Base-by-base conservation (phyloP, 2,113 vertebrate genomes). In the Stegastes partitus region DNA sequence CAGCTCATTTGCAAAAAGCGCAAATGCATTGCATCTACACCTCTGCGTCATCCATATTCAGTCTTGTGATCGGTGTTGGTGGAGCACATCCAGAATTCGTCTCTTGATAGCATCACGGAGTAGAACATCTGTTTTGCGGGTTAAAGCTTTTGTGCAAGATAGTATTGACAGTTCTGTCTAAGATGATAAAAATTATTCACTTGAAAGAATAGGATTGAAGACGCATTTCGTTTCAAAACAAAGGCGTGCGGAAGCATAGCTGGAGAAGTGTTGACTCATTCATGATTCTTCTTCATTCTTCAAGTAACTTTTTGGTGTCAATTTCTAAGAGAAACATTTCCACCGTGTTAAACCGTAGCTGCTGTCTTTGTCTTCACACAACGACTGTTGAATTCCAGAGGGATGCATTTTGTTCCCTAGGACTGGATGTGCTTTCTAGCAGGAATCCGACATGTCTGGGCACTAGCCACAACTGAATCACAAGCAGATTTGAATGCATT, bases 351-450 rank as follows among this genome's bases (percentile, higher is more conserved):
- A 26, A n/a, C 22, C 49, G 22, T 39, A 44, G 26, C 34, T 79
- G 71, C 64, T 42, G 39, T 70, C 74, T 83, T 64, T 23, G 21
- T 72, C 64, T 59, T 73, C 50, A 11, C 16, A 19, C 50, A 61
- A 58, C 6, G 12, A 56, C 23, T 15, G 45, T 22, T 65, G 63
- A 68, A 82, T 70, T 77, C 65, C 73, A 63, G 45, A 50, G 44
- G 3, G 68, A 77, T 63, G 72, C 65, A 50, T 74, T 72, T 68
- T 67, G 74, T 87, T 84, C 67, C 77, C 69, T 25, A 54, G 61
- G 44, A 80, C 71, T 67, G 78, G 77, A 91, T 82, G 81, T 76
- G 64, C 83, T 82, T 73, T 75, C 59, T 16, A 50, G 55, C 81
- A 79, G 79, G 77, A 86, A 86, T 85, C 64, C 72, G 76, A 37